Conservation (phyloP, 2,113 vertebrate species). For the Pteronura brasiliensis region DNA sequence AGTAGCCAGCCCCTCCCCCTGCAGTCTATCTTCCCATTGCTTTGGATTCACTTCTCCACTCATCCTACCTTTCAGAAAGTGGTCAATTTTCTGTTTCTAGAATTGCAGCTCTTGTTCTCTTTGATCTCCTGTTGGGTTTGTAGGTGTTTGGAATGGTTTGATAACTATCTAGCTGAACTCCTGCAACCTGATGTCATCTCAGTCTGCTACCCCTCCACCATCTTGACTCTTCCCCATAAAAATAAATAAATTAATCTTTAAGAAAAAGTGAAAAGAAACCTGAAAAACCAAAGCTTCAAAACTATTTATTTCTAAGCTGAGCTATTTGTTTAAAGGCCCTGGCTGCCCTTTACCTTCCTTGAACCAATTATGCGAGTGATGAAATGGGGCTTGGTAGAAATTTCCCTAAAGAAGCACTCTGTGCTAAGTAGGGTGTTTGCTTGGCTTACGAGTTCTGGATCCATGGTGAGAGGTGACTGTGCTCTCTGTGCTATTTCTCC, state of each 20-base stretch:
- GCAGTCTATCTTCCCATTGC: too few relatives aligned
- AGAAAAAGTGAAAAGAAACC: background rate
- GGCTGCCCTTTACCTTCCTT: background rate
- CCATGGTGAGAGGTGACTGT: background rate
- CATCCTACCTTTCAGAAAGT: too few relatives aligned
- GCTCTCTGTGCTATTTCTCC: background rate
- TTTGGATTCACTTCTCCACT: too few relatives aligned
- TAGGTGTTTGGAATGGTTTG: too few relatives aligned
- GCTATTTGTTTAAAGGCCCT: background rate
- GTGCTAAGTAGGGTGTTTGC: background rate
- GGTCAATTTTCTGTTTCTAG: too few relatives aligned
- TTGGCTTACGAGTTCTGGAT: background rate
- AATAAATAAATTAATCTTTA: background rate
- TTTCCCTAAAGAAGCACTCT: background rate
- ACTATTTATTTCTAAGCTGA: background rate
- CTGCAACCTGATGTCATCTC: too few relatives aligned
- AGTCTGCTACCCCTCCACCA: too few relatives aligned
- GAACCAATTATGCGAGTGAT: background rate
- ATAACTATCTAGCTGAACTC: too few relatives aligned
- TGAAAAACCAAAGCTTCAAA: background rate
- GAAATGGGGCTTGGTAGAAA: background rate
- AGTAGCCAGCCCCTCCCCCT: too few relatives aligned
- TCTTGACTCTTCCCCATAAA: background rate
- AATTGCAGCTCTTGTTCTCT: too few relatives aligned
- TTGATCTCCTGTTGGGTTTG: too few relatives aligned